A percentile compares a stretch with the other conserved stretches of the same genome.
phyloP scores from a whole-genome alignment of 2,113 vertebrate species.

The Nycticryphes semicollaris region DNA sequence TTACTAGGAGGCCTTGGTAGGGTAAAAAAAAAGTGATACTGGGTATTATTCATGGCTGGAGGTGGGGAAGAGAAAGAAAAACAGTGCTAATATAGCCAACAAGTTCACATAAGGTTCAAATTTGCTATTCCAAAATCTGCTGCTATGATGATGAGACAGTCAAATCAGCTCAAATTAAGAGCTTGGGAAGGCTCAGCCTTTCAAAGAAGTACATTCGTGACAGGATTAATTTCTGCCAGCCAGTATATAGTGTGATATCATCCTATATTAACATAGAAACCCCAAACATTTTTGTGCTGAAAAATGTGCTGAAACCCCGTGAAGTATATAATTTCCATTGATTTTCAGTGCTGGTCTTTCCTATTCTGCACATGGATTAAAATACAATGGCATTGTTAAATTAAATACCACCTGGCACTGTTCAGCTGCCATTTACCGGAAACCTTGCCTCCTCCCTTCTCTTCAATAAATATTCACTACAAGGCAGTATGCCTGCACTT shows the following conservation, averaged over 20 bases:
- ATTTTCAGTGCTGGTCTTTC: neutral
- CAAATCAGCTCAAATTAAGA: constrained; percentile 46
- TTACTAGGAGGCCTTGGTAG: neutral
- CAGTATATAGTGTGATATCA: neutral
- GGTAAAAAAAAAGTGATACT: neutral
- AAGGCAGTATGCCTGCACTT: neutral
- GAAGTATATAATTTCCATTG: neutral
- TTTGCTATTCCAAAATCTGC: constrained; percentile 29
- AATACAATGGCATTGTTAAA: neutral
- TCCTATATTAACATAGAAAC: neutral
- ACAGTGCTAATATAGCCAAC: neutral
- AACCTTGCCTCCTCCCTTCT: neutral
- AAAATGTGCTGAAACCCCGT: neutral
- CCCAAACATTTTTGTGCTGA: neutral
- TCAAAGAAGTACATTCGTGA: constrained; percentile 7
- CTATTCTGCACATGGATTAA: neutral
- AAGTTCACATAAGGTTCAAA: constrained; percentile 41
- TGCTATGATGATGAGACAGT: constrained; percentile 37
- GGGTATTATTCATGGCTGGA: constrained; percentile 4
- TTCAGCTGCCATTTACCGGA: neutral
- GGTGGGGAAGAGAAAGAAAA: constrained; percentile 12
- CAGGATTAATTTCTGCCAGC: constrained; percentile 21
- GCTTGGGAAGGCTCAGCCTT: constrained; percentile 40
- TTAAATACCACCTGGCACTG: neutral
- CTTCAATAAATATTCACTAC: neutral